Percentiles rank a stretch among this genome's conserved stretches.
These are phyloP conservation scores for Limosa lapponica DNA, from an alignment of 2,797 vertebrate species.

Conservation along the genomic window DNA sequence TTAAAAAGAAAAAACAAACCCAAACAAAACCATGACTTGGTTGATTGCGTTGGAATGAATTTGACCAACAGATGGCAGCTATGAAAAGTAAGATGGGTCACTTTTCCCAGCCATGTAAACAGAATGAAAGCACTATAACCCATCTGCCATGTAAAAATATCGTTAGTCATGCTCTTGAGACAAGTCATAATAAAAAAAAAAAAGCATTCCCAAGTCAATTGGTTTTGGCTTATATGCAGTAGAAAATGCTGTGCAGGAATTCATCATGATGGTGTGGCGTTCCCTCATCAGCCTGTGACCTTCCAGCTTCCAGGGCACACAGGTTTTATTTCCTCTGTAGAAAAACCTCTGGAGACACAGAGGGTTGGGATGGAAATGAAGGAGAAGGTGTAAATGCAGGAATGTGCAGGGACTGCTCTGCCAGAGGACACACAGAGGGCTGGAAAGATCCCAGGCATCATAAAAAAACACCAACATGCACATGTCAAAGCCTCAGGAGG, in stretches of 20 bases:
- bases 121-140: not conserved
- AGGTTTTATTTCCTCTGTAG: not conserved
- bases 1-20: not conserved
- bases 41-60: slow-evolving; percentile 43
- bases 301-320: not conserved
- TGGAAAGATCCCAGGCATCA: not conserved
- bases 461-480: not conserved
- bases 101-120: not conserved
- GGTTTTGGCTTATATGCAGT: not conserved
- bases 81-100: not conserved
- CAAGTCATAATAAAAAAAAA: not conserved
- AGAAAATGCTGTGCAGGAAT: not conserved
- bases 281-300: not conserved
- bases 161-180: not conserved
- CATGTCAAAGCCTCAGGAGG: not conserved
- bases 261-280: not conserved
- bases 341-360: not conserved
- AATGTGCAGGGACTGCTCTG: not conserved
- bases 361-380: not conserved
- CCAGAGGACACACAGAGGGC: not conserved
- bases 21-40: not conserved
- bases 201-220: not conserved
- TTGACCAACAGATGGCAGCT: slow-evolving; percentile 45
- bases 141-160: not conserved
- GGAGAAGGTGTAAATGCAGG: not conserved